Conservation (phyloP, 2,888 invertebrate genomes). For the Prosapia bicincta region DNA sequence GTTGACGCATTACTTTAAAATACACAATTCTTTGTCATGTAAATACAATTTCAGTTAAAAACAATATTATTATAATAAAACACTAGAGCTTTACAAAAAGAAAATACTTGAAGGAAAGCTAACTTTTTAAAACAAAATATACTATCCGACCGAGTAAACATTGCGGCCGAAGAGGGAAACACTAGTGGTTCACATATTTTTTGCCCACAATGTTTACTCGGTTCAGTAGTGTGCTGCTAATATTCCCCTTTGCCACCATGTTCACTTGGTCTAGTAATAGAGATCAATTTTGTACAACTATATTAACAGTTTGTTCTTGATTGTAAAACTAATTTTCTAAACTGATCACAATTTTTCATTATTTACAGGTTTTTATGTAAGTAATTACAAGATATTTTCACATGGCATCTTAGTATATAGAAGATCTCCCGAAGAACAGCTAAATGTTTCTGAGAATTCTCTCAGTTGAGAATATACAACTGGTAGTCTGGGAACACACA, state of each 20-base stretch:
- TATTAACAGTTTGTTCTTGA: not conserved
- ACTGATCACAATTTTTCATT: not conserved
- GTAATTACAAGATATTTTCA: slow-evolving; percentile 15
- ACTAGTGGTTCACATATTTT: too few relatives aligned
- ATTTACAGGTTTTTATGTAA: not conserved
- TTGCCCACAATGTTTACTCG: too few relatives aligned
- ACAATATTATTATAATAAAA: too few relatives aligned
- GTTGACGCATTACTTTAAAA: too few relatives aligned
- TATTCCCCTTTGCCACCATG: not conserved
- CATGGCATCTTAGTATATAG: slow-evolving; percentile 22
- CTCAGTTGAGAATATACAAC: slow-evolving; percentile 44
- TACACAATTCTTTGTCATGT: too few relatives aligned
- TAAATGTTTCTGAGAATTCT: slow-evolving; percentile 41
- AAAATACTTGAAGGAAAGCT: too few relatives aligned
- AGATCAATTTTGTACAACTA: not conserved
- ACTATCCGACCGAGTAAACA: too few relatives aligned
- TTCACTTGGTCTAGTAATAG: not conserved
- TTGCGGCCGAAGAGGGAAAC: too few relatives aligned
- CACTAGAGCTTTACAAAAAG: too few relatives aligned
- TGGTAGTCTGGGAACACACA: slow-evolving; percentile 42
- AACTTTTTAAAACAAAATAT: too few relatives aligned
- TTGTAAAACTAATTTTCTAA: not conserved
- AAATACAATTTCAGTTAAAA: too few relatives aligned
- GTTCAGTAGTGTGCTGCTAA: not conserved
- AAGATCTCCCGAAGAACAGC: slow-evolving; percentile 26